These are phyloP conservation scores for Eciton burchellii DNA, from an alignment of 1,140 invertebrate species.

Conservation along the genomic window DNA sequence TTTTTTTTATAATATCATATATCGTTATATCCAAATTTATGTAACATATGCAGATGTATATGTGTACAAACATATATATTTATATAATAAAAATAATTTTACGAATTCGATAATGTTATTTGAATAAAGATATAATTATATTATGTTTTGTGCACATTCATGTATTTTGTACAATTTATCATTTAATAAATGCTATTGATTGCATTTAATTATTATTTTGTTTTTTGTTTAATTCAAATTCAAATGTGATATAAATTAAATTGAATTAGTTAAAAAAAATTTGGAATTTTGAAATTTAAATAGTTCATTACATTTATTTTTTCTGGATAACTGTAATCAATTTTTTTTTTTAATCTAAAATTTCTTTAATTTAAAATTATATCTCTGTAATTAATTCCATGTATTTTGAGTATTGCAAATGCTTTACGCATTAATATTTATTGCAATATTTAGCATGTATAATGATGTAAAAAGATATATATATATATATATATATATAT, in stretches of 20 bases:
- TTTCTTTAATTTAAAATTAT: constrained; percentile 16
- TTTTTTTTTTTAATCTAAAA: background rate
- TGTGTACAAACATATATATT: constrained; percentile 59
- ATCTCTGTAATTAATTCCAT: no score
- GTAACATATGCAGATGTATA: background rate
- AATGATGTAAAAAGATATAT: background rate
- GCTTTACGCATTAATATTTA: background rate
- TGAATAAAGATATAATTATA: constrained; percentile 77
- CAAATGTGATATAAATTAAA: no score
- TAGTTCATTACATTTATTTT: background rate
- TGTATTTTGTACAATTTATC: constrained; percentile 7
- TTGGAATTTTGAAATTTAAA: background rate
- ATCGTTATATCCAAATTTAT: background rate
- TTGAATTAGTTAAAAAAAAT: background rate
- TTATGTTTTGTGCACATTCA: constrained; percentile 31
- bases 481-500: background rate
- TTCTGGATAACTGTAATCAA: background rate
- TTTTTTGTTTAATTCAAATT: background rate
- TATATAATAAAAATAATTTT: constrained; percentile 65
- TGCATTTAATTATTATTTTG: background rate
- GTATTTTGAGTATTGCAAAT: background rate
- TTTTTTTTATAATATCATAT: constrained; percentile 9
- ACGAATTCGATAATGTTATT: constrained; percentile 78
- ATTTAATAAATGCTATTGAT: background rate
- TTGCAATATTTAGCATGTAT: background rate